Conservation (phyloP, 2,113 vertebrate genomes). For the Nerophis lumbriciformis region DNA sequence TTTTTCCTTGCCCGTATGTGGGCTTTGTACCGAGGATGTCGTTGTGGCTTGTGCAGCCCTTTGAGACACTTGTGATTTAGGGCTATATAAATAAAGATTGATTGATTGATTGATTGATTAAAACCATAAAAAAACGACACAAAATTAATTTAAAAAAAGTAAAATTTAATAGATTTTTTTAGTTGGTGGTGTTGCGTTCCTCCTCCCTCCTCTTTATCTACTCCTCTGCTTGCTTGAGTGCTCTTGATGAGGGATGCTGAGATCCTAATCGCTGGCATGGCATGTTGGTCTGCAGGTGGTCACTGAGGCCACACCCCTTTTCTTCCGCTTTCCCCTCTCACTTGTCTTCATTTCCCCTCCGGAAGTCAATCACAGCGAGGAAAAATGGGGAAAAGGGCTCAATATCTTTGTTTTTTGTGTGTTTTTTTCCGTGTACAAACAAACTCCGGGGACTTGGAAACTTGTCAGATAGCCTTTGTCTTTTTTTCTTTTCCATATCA, state of each 20-base stretch:
- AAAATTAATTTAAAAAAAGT: no score
- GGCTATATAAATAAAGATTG: no score
- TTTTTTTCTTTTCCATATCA: conserved; percentile 15
- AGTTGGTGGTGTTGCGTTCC: conserved; percentile 3
- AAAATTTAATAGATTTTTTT: no score
- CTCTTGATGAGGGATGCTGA: conserved; percentile 25
- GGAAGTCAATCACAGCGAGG: not conserved
- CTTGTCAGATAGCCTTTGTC: conserved; percentile 1
- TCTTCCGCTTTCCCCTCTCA: not conserved
- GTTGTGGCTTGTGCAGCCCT: no score
- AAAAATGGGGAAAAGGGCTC: no score
- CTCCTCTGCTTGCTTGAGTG: conserved; percentile 8
- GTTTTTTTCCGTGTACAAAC: not conserved
- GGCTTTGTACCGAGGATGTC: no score
- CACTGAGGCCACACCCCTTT: not conserved
- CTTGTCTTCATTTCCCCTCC: not conserved
- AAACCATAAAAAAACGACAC: no score
- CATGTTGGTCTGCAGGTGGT: conserved; percentile 9
- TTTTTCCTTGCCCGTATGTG: no score
- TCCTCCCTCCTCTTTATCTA: conserved; percentile 20
- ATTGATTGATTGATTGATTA: no score
- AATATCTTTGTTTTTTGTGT: not conserved
- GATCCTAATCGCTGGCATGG: conserved; percentile 11
- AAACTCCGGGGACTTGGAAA: not conserved
- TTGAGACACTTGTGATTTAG: no score